Conservation (phyloP, 2,888 invertebrate genomes). For the Heliconius hortense region DNA sequence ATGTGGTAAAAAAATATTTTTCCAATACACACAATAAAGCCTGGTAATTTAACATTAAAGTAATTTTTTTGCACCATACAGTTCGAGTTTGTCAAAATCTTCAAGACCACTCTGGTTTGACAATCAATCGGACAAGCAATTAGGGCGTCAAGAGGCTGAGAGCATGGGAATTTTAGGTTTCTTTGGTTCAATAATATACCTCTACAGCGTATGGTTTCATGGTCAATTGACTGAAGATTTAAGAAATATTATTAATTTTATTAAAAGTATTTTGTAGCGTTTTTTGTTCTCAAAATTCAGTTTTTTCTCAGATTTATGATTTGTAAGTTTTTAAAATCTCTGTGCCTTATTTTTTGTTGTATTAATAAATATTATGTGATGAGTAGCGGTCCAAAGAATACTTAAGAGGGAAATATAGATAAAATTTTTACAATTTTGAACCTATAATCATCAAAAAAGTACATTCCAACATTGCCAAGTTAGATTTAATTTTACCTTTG, state of each 20-base stretch:
- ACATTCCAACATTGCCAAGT: not conserved
- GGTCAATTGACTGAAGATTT: conserved; percentile 3
- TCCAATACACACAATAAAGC: too few species aligned
- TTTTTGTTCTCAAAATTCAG: too few species aligned
- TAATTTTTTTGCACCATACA: conserved; percentile 37
- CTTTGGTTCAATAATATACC: conserved; percentile 28
- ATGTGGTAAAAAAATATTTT: too few species aligned
- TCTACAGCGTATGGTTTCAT: conserved; percentile 9
- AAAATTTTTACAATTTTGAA: too few species aligned
- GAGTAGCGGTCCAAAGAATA: too few species aligned
- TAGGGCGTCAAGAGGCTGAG: conserved; percentile 43
- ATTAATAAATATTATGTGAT: too few species aligned
- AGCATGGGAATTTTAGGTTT: conserved; percentile 42
- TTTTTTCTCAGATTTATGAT: too few species aligned
- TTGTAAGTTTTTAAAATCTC: too few species aligned
- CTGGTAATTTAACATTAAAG: not conserved
- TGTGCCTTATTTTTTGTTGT: too few species aligned
- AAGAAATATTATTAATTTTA: not conserved
- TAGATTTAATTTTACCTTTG: not conserved
- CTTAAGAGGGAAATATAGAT: too few species aligned
- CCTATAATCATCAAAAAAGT: too few species aligned
- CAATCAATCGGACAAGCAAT: conserved; percentile 50
- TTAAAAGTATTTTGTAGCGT: not conserved
- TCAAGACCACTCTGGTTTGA: conserved; percentile 49
- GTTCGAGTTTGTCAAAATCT: conserved; percentile 50